Evolutionary conservation across 1,140 invertebrate species (phyloP), one percentile per base, ranked within the genome.

Genomic region (Schlechtendalia chinensis): DNA sequence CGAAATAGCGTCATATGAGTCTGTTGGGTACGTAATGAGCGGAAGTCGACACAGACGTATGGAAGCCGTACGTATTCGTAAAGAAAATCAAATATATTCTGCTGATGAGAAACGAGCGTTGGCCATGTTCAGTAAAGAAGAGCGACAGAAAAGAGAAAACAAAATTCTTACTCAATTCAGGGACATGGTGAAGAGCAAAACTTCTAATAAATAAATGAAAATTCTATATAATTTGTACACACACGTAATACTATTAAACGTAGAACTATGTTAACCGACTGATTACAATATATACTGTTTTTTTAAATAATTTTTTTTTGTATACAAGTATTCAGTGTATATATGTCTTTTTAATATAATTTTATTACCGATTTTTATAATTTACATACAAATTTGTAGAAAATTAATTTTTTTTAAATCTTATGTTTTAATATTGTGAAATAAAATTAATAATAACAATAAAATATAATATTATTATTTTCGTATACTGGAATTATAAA

Each of bases 21-120:
- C 92, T n/a, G 94, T 96, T 19, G 98, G 98, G 19, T 95, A 94
- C 84, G 97, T 99, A 0, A 99, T 99, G 98, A 98, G 96, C 86
- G 98, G 98, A 29, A 97, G 95, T 83, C 93, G 98, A 84, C 98
- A 99, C 90, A 93, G 98, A 16, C 91, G 97, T 82, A 99, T 99
- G 98, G 98, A 99, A 88, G 98, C 98, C 84, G 98, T 99, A 2
- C 94, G 98, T 88, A 92, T 99, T 72, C 90, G 98, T 83, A 99
- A 99, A 86, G 98, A 99, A 88, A 99, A 99, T 89, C 96, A 99
- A 88, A 97, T 99, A 86, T 98, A 99, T 88, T 98, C 96, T 27
- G 98, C 98, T 5, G 98, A 99, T 87, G 98, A 99, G 86, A 99
- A 99, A 86, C 89, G 98, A 83, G 96, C 97, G 12, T 88, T 99